Evolutionary conservation across 2,113 vertebrate species (phyloP).

Genomic region (Stigmatopora nigra): DNA sequence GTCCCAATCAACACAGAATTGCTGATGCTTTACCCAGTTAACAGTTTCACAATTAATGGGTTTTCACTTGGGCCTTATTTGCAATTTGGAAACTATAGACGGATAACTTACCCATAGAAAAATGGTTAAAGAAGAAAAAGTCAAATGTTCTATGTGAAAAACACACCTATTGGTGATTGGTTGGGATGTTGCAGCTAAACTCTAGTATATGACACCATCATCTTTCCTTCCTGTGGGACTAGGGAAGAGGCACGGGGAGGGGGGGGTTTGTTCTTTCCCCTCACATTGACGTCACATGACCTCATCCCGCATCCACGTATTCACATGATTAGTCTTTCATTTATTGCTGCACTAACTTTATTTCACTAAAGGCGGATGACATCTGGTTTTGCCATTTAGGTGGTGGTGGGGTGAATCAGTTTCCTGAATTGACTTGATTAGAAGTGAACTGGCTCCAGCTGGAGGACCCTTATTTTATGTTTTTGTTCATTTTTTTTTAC

Average conservation of each 20-base stretch:
- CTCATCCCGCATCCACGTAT: constrained; percentile 8
- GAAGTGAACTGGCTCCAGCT: constrained; percentile 55
- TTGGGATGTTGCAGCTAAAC: constrained; percentile 3
- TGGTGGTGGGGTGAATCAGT: constrained; percentile 38
- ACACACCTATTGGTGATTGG: constrained; percentile 30
- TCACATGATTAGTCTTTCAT: constrained; percentile 9
- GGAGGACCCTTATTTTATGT: constrained; percentile 46
- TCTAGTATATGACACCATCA: constrained; percentile 1
- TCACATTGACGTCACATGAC: constrained; percentile 6
- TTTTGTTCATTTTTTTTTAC: constrained; percentile 40
- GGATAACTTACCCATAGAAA: neutral
- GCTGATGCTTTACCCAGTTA: too few species aligned
- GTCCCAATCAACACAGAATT: too few species aligned
- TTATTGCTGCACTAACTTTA: constrained; percentile 27
- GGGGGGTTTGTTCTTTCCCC: too few species aligned
- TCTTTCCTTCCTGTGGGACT: constrained; percentile 3
- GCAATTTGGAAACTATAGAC: too few species aligned
- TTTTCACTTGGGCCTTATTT: too few species aligned
- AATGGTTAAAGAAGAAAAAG: neutral
- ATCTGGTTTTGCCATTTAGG: constrained; percentile 55
- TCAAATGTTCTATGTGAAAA: constrained; percentile 42
- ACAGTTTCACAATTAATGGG: too few species aligned
- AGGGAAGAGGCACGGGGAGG: neutral
- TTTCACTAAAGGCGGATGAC: constrained; percentile 28
- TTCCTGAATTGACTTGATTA: constrained; percentile 59